Percentiles rank a stretch among this genome's conserved stretches.
These are phyloP conservation scores for Puffinus mauretanicus DNA, from an alignment of 2,113 vertebrate species.

Conservation along the genomic window DNA sequence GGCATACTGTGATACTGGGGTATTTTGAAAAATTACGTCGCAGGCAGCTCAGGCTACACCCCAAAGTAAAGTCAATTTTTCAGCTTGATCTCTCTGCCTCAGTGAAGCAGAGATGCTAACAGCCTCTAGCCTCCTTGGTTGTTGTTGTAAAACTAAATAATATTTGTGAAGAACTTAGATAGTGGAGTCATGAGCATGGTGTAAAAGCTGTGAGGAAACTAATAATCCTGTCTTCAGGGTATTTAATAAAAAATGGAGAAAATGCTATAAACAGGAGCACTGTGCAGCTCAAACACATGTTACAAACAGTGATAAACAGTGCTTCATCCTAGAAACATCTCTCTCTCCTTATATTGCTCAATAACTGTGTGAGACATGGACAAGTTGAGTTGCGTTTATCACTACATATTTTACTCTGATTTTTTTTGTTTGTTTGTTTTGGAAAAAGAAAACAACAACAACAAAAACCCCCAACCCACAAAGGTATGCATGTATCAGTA, in stretches of 20 bases:
- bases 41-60: neutral
- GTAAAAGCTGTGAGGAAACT: neutral
- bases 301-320: neutral
- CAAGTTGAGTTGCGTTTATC: conserved; percentile 10
- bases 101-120: neutral
- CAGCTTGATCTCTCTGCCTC: neutral
- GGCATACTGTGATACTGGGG: neutral
- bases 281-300: neutral
- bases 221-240: neutral
- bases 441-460: neutral
- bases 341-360: neutral
- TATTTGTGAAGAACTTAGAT: neutral
- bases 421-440: neutral
- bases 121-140: neutral
- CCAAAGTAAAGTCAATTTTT: neutral
- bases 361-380: neutral
- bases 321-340: neutral
- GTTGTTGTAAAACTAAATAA: neutral
- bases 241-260: neutral
- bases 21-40: neutral
- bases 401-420: neutral
- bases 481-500: neutral
- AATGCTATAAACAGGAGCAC: neutral
- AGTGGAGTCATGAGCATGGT: neutral
- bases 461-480: neutral